These are phyloP conservation scores for Rhagologus leucostigma DNA, from an alignment of 2,113 vertebrate genomes.

Conservation along the genomic window DNA sequence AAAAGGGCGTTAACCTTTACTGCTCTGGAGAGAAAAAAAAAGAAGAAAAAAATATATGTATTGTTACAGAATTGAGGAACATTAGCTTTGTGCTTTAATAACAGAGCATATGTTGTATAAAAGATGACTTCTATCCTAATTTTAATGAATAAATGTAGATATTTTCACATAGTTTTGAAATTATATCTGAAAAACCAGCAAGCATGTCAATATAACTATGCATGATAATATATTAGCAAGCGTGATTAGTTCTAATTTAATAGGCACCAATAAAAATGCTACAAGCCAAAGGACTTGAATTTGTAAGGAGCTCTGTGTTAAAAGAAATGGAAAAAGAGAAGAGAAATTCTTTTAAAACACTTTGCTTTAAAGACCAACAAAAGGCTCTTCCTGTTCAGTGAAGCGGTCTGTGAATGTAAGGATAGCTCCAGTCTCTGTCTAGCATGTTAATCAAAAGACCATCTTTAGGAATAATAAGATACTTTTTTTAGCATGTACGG, in stretches of 20 bases:
- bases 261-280: not conserved
- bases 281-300: not conserved
- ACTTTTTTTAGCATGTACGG: not conserved
- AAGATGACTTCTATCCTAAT: not conserved
- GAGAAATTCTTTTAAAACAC: not conserved
- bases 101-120: not conserved
- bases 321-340: not conserved
- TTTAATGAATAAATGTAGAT: not conserved
- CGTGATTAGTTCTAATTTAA: not conserved
- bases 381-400: not conserved
- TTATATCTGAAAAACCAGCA: not conserved
- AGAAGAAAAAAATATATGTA: not conserved
- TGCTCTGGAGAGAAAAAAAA: not conserved
- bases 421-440: not conserved
- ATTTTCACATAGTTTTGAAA: not conserved
- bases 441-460: not conserved
- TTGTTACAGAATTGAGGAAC: not conserved
- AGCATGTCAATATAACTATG: not conserved
- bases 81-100: not conserved
- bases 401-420: not conserved
- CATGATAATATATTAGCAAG: not conserved
- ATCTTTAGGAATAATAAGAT: not conserved
- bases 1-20: not conserved
- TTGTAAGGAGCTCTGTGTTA: not conserved
- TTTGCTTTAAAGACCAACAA: not conserved